These are phyloP conservation scores for Euura saliciscinereae DNA, from an alignment of 1,140 invertebrate genomes.

Conservation along the genomic window DNA sequence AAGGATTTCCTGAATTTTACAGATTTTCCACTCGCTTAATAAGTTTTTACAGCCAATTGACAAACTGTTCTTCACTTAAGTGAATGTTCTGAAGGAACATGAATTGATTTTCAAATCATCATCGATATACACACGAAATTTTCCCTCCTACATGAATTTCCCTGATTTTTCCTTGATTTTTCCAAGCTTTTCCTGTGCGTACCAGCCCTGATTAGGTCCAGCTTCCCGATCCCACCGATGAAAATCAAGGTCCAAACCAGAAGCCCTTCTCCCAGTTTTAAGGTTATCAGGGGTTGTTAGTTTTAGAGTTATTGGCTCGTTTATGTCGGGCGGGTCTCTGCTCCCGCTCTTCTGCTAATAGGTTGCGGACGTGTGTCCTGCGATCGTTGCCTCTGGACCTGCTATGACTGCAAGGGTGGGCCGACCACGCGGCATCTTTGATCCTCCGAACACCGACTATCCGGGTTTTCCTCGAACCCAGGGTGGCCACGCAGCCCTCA, in stretches of 20 bases:
- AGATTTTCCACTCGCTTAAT: too few species aligned
- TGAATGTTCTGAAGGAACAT: too few species aligned
- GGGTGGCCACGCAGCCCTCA: not conserved
- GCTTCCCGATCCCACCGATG: not conserved
- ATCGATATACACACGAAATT: not conserved
- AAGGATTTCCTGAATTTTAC: too few species aligned
- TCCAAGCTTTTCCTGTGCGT: slow-evolving; percentile 30
- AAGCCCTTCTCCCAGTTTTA: not conserved
- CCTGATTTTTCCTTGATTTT: slow-evolving; percentile 16
- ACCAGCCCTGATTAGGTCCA: slow-evolving; percentile 14
- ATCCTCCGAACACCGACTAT: not conserved
- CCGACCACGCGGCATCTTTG: not conserved
- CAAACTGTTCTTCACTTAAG: too few species aligned
- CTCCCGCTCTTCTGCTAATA: not conserved
- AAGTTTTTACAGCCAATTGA: too few species aligned
- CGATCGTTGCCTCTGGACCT: not conserved
- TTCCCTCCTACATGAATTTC: not conserved
- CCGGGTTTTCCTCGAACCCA: not conserved
- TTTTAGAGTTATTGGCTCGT: not conserved
- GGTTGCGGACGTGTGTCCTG: slow-evolving; percentile 2
- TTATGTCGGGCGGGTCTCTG: not conserved
- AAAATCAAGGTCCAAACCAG: not conserved
- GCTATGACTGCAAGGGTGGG: not conserved
- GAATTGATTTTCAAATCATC: too few species aligned
- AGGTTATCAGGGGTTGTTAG: not conserved